Evolutionary conservation across 2,113 vertebrate genomes (phyloP).

Genomic region (Xenopus laevis): DNA sequence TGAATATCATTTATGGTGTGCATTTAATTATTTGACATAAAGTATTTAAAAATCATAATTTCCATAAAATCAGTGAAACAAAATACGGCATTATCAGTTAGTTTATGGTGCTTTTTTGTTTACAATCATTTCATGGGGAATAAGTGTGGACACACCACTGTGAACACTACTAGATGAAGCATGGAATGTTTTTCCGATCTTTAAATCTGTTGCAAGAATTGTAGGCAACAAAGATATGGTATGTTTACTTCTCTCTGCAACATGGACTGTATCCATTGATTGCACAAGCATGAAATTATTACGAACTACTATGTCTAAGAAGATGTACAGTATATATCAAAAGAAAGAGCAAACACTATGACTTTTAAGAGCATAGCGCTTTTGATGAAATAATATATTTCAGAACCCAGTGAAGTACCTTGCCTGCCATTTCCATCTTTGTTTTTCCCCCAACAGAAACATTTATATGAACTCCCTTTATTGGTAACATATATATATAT

Average conservation of each 20-base stretch:
- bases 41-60: too few species aligned
- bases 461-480: too few species aligned
- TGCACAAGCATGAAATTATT: conserved; percentile 10
- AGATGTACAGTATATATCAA: conserved; percentile 4
- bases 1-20: too few species aligned
- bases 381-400: conserved; percentile 15
- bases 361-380: background rate
- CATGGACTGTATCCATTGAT: conserved; percentile 14
- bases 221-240: conserved; percentile 17
- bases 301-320: conserved; percentile 1
- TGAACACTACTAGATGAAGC: conserved; percentile 3
- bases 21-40: too few species aligned
- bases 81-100: too few species aligned
- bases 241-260: conserved; percentile 7
- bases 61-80: too few species aligned
- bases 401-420: background rate
- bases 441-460: too few species aligned
- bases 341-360: conserved; percentile 1
- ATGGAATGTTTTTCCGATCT: conserved; percentile 10
- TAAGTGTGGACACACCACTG: background rate
- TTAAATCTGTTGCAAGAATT: background rate
- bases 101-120: background rate
- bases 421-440: too few species aligned
- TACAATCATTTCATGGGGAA: background rate
- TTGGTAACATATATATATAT: too few species aligned